Base-by-base conservation (phyloP, 2,797 vertebrate genomes). In the Gastrophryne carolinensis region DNA sequence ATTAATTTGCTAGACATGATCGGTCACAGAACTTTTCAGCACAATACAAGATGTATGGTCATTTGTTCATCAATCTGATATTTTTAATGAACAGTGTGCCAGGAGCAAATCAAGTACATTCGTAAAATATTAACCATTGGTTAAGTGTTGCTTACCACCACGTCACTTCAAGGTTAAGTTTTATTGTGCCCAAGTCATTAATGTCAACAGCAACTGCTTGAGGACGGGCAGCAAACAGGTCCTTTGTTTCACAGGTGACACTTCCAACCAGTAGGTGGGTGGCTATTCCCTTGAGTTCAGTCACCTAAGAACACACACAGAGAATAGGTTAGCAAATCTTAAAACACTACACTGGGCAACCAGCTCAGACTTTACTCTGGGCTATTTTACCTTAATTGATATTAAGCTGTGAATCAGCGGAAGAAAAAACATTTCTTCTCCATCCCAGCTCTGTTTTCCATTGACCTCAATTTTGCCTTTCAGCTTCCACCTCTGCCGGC, bases 121-220 rank as follows among this genome's bases (percentile, higher is more conserved):
- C 27, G 24, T 2, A 15, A 58, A 58, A 3, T 1, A 30, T 17
- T 9, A 17, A 32, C 56, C 17, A 34, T 15, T 53, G 9, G 13
- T 23, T 54, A 5, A 70, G 8, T 56, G 29, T 1, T 65, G 98
- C 97, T 97, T 94, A 99, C 97, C 95, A 97, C 97, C 97, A 98
- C 37, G 91, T 94, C 85, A 99, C 97, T 85, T 98, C 98, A 85
- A 99, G 93, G 87, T 97, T 99, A 82, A 99, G 91, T 80, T 99
- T 99, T 83, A 99, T 93, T 74, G 98, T 99, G 17, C 96, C 98
- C 34, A 99, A 93, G 88, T 99, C 98, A 0, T 98, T 99, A 80
- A 99, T 94, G 61, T 99, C 98, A 29, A 99, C 98, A 27, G 96
- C 98, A 74, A 99, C 95, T 85, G 96, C 94, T 83, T 99, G 98